Percentiles rank a stretch among this genome's conserved stretches.
Evolutionary conservation across 2,888 invertebrate species (phyloP).

Genomic region (Meta bourneti): DNA sequence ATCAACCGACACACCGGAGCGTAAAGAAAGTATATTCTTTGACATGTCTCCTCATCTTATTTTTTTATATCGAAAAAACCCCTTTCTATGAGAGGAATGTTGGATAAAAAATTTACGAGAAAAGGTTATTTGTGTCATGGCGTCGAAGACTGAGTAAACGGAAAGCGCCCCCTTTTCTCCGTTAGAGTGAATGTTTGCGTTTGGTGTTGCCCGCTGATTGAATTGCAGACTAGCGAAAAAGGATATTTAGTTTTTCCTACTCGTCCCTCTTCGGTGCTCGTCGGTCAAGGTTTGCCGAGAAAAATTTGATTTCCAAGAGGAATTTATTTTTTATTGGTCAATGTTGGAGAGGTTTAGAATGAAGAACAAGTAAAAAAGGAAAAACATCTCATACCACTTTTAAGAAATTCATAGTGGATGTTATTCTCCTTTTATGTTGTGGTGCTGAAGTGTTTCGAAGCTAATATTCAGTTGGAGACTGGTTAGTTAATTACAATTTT

Average conservation of each 20-base stretch:
- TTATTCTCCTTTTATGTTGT: too few species aligned
- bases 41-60: too few species aligned
- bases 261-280: neutral
- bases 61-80: too few species aligned
- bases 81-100: too few species aligned
- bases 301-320: neutral
- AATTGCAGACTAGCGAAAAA: neutral
- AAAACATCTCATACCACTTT: neutral
- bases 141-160: neutral
- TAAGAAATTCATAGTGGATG: neutral
- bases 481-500: too few species aligned
- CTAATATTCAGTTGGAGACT: too few species aligned
- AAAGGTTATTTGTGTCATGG: too few species aligned
- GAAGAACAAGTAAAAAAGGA: neutral
- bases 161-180: neutral
- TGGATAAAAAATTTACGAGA: too few species aligned
- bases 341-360: neutral
- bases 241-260: neutral
- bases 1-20: too few species aligned
- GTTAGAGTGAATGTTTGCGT: neutral
- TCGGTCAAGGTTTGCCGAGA: neutral
- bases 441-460: too few species aligned
- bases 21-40: too few species aligned
- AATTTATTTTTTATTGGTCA: neutral
- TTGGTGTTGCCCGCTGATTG: neutral